Base-by-base conservation (phyloP, 2,113 vertebrate species). In the Xenopus borealis region DNA sequence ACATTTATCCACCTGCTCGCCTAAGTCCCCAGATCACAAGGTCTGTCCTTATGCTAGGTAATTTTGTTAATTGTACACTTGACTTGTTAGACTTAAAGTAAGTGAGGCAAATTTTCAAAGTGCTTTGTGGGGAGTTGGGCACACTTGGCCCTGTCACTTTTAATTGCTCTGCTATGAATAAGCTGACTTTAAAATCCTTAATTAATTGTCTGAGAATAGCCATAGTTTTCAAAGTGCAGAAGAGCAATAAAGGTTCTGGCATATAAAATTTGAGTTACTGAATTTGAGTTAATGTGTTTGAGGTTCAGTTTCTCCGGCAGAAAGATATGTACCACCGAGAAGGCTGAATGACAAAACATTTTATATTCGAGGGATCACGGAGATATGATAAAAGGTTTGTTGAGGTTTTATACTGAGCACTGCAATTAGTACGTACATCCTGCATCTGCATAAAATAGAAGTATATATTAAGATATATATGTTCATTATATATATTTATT, bases 201-300 rank as follows among this genome's bases (percentile, higher is more conserved):
- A 77, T 77, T 77, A 77, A 77, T 77, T 77, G 74, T 70, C 74
- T 45, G 74, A 77, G 74, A 77, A 77, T 77, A 64, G 74, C 74
- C 74, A 69, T 53, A 69, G 74, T 77, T 77, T 69, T 63, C 66
- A 77, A 77, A 77, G 74, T 77, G 74, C 74, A 77, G 74, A 77
- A 68, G 68, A 77, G 74, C 74, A 70, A 70, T 77, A 77, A 77
- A 77, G 74, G 74, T 69, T 64, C 58, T 0, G 0, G 18, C 9
- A 79, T 80, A 70, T 62, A 81, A 77, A 81, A 79, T 79, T 76
- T 75, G 80, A 78, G 72, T 79, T 81, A 47, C 59, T 80, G 72
- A 72, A 62, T 65, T 72, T 75, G 59, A 77, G 66, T 70, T 77
- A 77, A 77, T 77, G 74, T 62, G 47, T 69, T 63, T 55, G 30